Base-by-base conservation (phyloP, 2,888 invertebrate species). In the Chalcosyrphus nemorum region DNA sequence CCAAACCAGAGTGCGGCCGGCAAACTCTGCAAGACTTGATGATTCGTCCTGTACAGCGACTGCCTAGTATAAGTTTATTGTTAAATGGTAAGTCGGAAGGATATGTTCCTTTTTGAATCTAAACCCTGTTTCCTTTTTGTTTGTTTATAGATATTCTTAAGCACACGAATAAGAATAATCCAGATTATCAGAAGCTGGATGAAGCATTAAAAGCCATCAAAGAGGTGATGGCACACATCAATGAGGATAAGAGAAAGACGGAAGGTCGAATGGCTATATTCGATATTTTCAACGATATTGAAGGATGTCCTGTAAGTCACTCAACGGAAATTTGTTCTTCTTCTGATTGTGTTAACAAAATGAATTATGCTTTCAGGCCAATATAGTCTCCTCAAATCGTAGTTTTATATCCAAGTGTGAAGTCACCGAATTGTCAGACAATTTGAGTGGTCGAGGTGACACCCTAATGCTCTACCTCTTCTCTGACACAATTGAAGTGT, bases 281-380 rank as follows among this genome's bases (percentile, higher is more conserved):
- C 92, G 97, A 98, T 92, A 97, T 99, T 87, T 97, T 98, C 92
- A 98, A 99, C 91, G 98, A 99, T 90, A 99, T 99, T 89, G 99
- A 99, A 90, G 97, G 97, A 91, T 99, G 98, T 92, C 99, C 99
- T 86, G 97, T 97, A 91, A 93, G 93, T 92, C 4, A 3, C 24
- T 1, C n/a, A n/a, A 7, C 19, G 13, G 19, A 9, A 27, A 21
- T n/a, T n/a, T 7, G 0, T 57, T 4, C 13, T 3, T 3, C 15
- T 4, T 15, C 7, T 9, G 19, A 29, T 61, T 63, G 71, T 38
- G 4, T n/a, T 1, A 17, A 11, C 19, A n/a, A n/a, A n/a, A n/a
- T n/a, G n/a, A n/a, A n/a, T n/a, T n/a, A n/a, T n/a, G n/a, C n/a
- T 24, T 32, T 90, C 29, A 97, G 96, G 95, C 98, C 0, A 96